These are phyloP conservation scores for Sternotherus odoratus DNA, from an alignment of 2,797 vertebrate species.

Conservation along the genomic window DNA sequence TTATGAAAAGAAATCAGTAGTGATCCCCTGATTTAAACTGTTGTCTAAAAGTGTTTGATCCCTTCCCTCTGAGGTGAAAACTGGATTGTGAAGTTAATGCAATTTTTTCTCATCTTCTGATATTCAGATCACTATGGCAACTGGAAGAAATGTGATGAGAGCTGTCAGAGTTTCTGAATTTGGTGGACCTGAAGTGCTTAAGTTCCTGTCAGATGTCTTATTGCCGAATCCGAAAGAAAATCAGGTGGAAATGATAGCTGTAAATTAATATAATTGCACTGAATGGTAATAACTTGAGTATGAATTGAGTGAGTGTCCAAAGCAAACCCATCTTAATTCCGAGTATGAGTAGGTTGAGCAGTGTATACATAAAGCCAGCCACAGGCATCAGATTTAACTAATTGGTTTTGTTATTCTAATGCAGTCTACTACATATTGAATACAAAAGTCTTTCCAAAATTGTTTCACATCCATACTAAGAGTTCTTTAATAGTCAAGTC, in stretches of 20 bases:
- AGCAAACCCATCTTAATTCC: neutral
- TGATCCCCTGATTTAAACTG: slow-evolving; percentile 34
- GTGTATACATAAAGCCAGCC: rapidly evolving
- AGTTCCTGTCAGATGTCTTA: slow-evolving; percentile 79
- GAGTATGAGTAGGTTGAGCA: rapidly evolving
- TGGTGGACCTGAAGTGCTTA: slow-evolving; percentile 90
- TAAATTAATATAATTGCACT: neutral
- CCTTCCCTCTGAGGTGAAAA: neutral
- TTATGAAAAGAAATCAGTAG: slow-evolving; percentile 17
- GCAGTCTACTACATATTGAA: rapidly evolving
- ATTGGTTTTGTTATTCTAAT: rapidly evolving
- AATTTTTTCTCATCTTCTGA: neutral
- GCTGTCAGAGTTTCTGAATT: slow-evolving; percentile 91
- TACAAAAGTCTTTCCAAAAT: neutral
- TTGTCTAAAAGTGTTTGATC: slow-evolving; percentile 49
- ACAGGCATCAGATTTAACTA: rapidly evolving
- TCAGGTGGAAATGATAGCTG: slow-evolving; percentile 82
- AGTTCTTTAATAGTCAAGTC: neutral
- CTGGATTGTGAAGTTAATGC: neutral
- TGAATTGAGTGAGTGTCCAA: neutral
- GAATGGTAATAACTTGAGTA: neutral
- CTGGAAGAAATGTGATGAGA: slow-evolving; percentile 84
- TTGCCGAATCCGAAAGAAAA: slow-evolving; percentile 84
- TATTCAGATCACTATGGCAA: slow-evolving; percentile 76
- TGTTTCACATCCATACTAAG: neutral